These are phyloP conservation scores for Trissolcus brochymenae DNA, from an alignment of 2,888 invertebrate species.

Conservation along the genomic window DNA sequence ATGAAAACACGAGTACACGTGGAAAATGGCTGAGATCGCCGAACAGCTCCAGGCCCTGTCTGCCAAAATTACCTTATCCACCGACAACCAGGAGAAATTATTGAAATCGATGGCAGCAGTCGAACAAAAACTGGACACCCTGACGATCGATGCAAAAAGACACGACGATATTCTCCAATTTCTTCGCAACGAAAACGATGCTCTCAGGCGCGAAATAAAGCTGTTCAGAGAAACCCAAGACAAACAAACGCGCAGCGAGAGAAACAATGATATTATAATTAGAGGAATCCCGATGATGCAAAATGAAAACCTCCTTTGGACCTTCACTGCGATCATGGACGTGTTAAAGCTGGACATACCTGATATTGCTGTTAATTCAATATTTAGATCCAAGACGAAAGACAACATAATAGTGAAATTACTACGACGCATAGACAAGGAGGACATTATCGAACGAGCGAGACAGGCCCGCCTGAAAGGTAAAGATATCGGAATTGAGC, in stretches of 20 bases:
- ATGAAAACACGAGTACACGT: constrained; percentile 2
- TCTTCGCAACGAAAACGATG: background rate
- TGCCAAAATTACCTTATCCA: background rate
- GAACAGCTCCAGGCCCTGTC: background rate
- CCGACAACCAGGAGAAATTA: background rate
- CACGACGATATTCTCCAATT: background rate
- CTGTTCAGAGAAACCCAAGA: background rate
- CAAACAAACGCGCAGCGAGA: background rate
- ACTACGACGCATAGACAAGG: background rate
- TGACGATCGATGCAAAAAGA: background rate
- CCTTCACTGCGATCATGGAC: background rate
- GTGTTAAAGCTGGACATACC: background rate
- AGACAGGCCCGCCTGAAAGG: background rate
- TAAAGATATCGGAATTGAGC: background rate
- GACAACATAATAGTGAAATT: constrained; percentile 1
- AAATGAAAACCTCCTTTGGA: background rate
- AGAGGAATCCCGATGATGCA: background rate
- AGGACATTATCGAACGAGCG: background rate
- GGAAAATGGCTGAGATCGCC: background rate
- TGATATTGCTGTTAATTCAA: background rate
- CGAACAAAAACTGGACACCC: background rate
- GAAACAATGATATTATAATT: constrained; percentile 4
- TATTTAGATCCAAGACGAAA: background rate
- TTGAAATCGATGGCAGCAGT: background rate
- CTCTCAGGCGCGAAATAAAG: background rate